Evolutionary conservation across 2,113 vertebrate species (phyloP), one percentile per base, ranked within the genome.

Genomic region (Gasterosteus aculeatus): DNA sequence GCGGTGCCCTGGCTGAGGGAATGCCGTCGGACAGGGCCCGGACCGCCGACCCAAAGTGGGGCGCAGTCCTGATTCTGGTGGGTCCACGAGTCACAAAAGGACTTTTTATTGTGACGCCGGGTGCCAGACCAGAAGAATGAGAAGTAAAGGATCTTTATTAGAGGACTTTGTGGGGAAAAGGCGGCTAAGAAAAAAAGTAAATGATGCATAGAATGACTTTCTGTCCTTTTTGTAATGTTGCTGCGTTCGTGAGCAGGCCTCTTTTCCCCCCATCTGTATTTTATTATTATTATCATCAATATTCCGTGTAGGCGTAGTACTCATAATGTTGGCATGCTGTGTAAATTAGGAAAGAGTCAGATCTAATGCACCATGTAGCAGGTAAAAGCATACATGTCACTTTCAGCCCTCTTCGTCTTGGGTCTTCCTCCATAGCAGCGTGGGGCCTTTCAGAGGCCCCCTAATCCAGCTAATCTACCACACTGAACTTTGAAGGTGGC

Each of bases 401-500:
- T 95, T 95, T 94, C 94, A 95, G 93, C 88, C 87, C 78, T 94
- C 92, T 92, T 94, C 87, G 91, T 94, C 89, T 94, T 90, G 92
- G 93, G 93, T 95, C 95, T 96, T 97, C 95, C 96, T 97, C 95
- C 88, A 77, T 84, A 95, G 90, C 96, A 96, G 95, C 95, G 87
- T 95, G 96, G 92, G 93, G 95, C 94, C 95, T 95, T 97, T 96
- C 94, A 97, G 90, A 92, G 93, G 94, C 90, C 94, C 93, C 95
- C 94, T 97, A 97, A 96, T 97, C 96, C 96, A 95, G 94, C 96
- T 97, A 97, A 97, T 97, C 96, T 96, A 93, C 93, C 91, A 95
- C 94, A 95, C 94, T 95, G 94, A 95, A 96, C 95, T 96, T 94
- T 95, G 94, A 96, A 96, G 95, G 95, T 95, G 95, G 95, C 95